These are phyloP conservation scores for Struthio camelus DNA, from an alignment of 2,113 vertebrate genomes.

Conservation along the genomic window DNA sequence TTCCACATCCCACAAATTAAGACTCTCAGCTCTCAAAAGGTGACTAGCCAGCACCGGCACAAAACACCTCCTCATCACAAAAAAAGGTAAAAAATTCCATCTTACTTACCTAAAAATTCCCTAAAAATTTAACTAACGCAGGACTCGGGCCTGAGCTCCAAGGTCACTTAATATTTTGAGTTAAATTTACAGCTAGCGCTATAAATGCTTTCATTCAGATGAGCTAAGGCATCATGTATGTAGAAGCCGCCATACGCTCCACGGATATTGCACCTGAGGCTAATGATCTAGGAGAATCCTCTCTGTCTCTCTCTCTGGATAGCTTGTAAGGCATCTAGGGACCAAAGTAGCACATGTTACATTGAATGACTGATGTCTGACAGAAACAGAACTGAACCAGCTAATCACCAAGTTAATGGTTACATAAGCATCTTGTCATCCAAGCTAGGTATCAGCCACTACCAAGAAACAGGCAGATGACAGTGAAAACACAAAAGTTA, in stretches of 20 bases:
- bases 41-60: background rate
- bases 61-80: background rate
- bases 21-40: background rate
- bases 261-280: background rate
- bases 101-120: background rate
- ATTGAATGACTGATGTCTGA: background rate
- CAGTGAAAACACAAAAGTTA: background rate
- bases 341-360: background rate
- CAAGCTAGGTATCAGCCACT: background rate
- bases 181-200: background rate
- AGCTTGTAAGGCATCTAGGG: background rate
- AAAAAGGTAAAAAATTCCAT: background rate
- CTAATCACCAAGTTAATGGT: background rate
- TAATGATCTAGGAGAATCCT: background rate
- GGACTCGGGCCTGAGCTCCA: background rate
- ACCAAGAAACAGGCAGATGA: background rate
- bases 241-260: background rate
- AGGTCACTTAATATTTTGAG: background rate
- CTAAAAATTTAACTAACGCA: background rate
- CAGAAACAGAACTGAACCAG: background rate
- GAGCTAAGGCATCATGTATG: fast-evolving
- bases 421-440: background rate
- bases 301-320: background rate
- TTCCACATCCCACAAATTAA: background rate
- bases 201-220: background rate